Percentiles rank a stretch among this genome's conserved stretches.
Evolutionary conservation across 2,797 vertebrate species (phyloP).

Genomic region (Chaetophractus vellerosus): DNA sequence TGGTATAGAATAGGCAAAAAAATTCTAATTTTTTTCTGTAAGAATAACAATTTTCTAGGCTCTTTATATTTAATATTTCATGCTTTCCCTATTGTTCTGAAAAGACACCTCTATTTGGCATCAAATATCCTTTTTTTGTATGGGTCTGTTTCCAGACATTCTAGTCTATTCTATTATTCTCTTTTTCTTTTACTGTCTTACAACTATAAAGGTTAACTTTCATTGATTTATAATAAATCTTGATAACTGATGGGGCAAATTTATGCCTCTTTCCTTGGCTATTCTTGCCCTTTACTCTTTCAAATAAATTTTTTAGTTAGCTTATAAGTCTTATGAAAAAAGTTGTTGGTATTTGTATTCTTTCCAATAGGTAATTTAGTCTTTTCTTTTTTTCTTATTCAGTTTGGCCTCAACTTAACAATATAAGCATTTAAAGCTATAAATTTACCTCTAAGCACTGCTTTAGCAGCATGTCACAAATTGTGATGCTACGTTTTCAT

Average conservation of each 20-base stretch:
- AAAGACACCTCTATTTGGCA: neutral
- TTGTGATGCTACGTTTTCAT: neutral
- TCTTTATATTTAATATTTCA: neutral
- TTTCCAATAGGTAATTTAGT: neutral
- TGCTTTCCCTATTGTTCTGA: neutral
- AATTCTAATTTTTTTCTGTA: constrained; percentile 13
- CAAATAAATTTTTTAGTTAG: neutral
- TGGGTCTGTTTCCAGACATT: neutral
- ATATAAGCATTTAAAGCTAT: neutral
- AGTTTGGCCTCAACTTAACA: neutral
- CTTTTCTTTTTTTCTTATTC: neutral
- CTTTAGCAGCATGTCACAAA: neutral
- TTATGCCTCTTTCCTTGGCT: constrained; percentile 8
- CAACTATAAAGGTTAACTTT: neutral
- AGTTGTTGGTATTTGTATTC: neutral
- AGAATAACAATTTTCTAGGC: neutral
- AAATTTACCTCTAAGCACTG: neutral
- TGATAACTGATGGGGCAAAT: neutral
- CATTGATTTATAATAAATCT: neutral
- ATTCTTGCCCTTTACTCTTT: neutral
- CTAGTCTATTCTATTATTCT: neutral
- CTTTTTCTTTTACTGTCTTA: neutral
- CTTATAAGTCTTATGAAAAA: neutral
- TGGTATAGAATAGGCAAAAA: neutral
- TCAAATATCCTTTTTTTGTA: neutral